Evolutionary conservation across 2,113 vertebrate species (phyloP).

Genomic region (Myotis davidii): DNA sequence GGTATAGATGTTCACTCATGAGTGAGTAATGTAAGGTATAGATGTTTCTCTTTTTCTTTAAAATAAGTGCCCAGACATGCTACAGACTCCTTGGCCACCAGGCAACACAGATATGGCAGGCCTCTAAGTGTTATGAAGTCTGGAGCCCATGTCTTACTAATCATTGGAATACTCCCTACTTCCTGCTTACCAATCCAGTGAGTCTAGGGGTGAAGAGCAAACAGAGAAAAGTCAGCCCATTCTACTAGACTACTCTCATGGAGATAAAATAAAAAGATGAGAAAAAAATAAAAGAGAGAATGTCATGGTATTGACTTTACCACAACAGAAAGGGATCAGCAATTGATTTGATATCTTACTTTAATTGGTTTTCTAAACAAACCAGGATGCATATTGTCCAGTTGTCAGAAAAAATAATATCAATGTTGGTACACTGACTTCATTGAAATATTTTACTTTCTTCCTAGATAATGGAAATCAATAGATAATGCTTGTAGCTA

Average conservation of each 20-base stretch:
- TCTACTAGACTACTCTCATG: not conserved
- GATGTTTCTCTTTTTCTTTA: constrained; percentile 1
- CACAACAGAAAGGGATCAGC: not conserved
- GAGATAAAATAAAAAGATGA: not conserved
- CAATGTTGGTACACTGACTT: not conserved
- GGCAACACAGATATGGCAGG: not conserved
- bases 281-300: not conserved
- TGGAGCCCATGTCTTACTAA: not conserved
- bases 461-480: constrained; percentile 42
- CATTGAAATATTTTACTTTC: not conserved
- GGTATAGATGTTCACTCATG: not conserved
- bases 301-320: not conserved
- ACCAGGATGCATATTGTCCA: not conserved
- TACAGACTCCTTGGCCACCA: not conserved
- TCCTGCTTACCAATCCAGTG: not conserved
- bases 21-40: not conserved
- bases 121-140: not conserved
- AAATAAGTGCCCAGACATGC: not conserved
- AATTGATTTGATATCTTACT: constrained; percentile 14
- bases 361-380: constrained; percentile 47
- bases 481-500: constrained; percentile 14
- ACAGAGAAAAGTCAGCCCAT: not conserved
- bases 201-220: not conserved
- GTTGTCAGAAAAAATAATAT: constrained; percentile 47
- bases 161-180: not conserved